A percentile compares a stretch with the other conserved stretches of the same genome.
Evolutionary conservation across 2,888 invertebrate species (phyloP).

Genomic region (Trachelus troglodyta): DNA sequence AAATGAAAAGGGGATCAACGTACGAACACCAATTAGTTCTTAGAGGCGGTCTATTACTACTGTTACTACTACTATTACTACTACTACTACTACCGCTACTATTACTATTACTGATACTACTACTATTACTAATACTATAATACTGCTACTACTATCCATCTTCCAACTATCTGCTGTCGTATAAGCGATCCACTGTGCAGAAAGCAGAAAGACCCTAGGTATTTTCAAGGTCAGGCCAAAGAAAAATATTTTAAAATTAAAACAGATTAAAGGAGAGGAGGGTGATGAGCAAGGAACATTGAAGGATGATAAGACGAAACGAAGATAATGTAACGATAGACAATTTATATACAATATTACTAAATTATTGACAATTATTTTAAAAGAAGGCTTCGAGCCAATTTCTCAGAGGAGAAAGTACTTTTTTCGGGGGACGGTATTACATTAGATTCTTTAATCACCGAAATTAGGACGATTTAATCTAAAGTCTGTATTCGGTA

Average conservation of each 20-base stretch:
- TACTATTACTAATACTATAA: neutral
- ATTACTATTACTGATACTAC: constrained; percentile 25
- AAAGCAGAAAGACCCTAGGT: neutral
- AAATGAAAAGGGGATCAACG: constrained; percentile 64
- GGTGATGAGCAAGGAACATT: neutral
- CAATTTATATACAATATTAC: neutral
- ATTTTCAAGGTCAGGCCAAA: neutral
- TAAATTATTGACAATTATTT: neutral
- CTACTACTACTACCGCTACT: constrained; percentile 51
- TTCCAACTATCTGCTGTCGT: neutral
- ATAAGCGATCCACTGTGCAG: neutral
- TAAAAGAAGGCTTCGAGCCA: neutral
- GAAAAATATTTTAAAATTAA: neutral
- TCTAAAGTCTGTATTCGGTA: neutral
- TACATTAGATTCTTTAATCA: neutral
- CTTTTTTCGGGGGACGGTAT: neutral
- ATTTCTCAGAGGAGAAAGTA: neutral
- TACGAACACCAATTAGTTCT: constrained; percentile 66
- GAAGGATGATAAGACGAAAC: neutral
- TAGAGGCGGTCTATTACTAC: constrained; percentile 40
- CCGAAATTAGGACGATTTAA: neutral
- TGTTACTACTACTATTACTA: neutral
- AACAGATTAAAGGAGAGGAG: neutral
- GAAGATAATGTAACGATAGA: neutral
- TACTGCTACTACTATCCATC: neutral